Conservation (phyloP, 2,113 vertebrate genomes). For the Dascyllus trimaculatus region DNA sequence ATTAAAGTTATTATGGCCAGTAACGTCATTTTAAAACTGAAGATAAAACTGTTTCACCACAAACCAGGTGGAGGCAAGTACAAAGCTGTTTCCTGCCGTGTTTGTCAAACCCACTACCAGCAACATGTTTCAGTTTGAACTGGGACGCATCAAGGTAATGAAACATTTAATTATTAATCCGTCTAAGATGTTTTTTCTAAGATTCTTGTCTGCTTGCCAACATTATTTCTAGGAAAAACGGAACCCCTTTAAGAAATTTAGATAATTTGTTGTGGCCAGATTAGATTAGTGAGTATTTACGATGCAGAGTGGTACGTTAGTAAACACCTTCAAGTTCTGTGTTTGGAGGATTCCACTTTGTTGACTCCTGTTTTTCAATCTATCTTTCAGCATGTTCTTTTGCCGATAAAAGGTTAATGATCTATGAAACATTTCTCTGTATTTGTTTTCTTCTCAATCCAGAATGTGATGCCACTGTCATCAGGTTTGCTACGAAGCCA, state of each 20-base stretch:
- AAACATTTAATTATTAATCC: neutral
- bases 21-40: constrained; percentile 2
- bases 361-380: neutral
- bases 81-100: constrained; percentile 95
- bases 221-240: neutral
- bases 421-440: neutral
- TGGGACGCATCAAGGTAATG: constrained; percentile 92
- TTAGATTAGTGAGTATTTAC: too few species aligned
- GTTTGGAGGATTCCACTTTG: neutral
- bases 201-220: neutral
- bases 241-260: too few species aligned
- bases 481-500: constrained; percentile 93
- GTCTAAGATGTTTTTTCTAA: constrained; percentile 6
- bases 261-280: too few species aligned
- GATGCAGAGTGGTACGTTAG: too few species aligned
- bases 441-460: constrained; percentile 10
- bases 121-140: constrained; percentile 94
- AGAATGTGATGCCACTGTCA: constrained; percentile 95
- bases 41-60: neutral
- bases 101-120: constrained; percentile 94
- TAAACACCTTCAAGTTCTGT: too few species aligned
- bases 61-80: constrained; percentile 92
- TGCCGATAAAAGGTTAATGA: neutral
- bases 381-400: neutral
- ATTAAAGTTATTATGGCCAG: constrained; percentile 2